Evolutionary conservation across 2,797 vertebrate species (phyloP), one percentile per base, ranked within the genome.

Genomic region (Liasis olivaceus): DNA sequence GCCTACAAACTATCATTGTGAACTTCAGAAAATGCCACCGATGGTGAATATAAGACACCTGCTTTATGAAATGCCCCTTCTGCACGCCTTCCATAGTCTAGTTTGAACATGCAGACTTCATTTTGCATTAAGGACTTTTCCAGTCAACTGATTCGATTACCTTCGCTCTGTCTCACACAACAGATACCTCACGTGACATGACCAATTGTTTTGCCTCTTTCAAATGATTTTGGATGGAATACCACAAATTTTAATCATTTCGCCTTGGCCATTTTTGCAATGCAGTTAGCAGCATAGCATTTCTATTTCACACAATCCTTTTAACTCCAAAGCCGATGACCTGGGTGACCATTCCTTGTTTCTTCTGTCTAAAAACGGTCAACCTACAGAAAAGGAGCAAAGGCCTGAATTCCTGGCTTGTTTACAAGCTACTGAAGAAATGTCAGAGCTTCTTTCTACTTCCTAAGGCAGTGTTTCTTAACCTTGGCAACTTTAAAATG

Each of bases 381-480:
- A 56, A 93, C 47, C 60, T 95, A 93, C 93, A 94, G 88, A 77
- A 87, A 3, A 22, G 81, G 60, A 69, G 47, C 15, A 59, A 58
- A 93, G 31, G 15, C 36, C 60, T 86, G 66, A 64, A 17, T 93
- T 77, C 92, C 91, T 88, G 93, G 47, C 87, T 93, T 58, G 59
- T 85, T 94, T 91, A 85, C 95, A 92, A 94, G 94, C 90, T 89
- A 20, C 51, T 26, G 89, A 94, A 90, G 89, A 93, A 94, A 66
- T 89, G 90, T 81, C 89, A 95, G 87, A 63, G 58, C 54, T 66
- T 58, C 58, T 72, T 81, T 28, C 36, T 56, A 4, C 62, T 94
- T 87, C 85, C 91, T 94, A 88, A 3, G 2, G 12, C 58, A 58
- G 58, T 12, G 58, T 12, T 58, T 0, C 2, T 12, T 9, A 58